These are phyloP conservation scores for Sciurus carolinensis DNA, from an alignment of 2,797 vertebrate species.

Conservation along the genomic window DNA sequence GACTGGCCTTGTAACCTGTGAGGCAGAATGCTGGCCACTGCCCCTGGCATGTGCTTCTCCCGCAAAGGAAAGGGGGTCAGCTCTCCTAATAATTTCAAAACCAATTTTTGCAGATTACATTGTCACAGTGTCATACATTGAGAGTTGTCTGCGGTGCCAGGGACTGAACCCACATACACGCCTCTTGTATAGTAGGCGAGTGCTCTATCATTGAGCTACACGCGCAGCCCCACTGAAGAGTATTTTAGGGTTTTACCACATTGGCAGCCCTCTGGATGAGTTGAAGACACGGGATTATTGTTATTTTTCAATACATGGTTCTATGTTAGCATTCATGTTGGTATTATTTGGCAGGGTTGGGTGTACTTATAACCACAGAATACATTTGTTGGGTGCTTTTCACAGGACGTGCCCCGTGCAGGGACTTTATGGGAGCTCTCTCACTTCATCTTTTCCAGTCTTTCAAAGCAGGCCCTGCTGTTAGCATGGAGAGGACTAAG, in stretches of 20 bases:
- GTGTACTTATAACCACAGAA: not conserved
- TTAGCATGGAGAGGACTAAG: not conserved
- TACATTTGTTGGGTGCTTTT: not conserved
- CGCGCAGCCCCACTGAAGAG: not conserved
- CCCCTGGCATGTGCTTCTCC: not conserved
- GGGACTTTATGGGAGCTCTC: not conserved
- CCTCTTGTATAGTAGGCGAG: not conserved
- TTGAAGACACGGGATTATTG: not conserved
- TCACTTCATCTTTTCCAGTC: not conserved
- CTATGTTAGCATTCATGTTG: not conserved
- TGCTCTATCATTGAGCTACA: fast-evolving
- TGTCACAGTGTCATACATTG: too few relatives aligned
- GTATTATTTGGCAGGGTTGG: not conserved
- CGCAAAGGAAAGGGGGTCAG: not conserved
- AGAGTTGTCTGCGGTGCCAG: not conserved
- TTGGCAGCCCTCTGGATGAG: not conserved
- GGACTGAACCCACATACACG: not conserved
- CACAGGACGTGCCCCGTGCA: fast-evolving
- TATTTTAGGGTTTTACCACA: not conserved
- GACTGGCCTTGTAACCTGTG: fast-evolving
- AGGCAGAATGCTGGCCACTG: not conserved
- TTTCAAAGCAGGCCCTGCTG: not conserved
- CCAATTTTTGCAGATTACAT: not conserved
- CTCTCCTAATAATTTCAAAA: not conserved
- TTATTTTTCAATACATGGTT: not conserved